Conservation (phyloP, 2,888 invertebrate genomes). For the Coenonympha glycerion region DNA sequence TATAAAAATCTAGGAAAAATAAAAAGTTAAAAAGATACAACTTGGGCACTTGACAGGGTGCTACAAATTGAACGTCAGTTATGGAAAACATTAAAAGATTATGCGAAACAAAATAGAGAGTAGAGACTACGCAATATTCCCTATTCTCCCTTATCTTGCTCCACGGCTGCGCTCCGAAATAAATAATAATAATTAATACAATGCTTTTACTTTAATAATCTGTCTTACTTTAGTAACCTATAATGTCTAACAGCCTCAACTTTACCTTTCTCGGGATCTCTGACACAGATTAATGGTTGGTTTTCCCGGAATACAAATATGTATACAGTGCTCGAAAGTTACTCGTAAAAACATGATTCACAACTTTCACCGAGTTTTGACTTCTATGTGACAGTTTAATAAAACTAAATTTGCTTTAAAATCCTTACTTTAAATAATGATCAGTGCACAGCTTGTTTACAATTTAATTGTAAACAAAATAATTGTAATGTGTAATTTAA, state of each 20-base stretch:
- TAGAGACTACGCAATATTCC: too few relatives aligned
- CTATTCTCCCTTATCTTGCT: background rate
- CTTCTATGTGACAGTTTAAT: slow-evolving; percentile 22
- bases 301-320: too few relatives aligned
- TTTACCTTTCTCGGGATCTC: slow-evolving; percentile 46
- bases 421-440: background rate
- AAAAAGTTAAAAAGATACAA: too few relatives aligned
- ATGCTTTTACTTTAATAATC: slow-evolving; percentile 31
- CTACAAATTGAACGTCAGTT: background rate
- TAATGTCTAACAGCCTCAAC: slow-evolving; percentile 43
- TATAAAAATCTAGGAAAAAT: too few relatives aligned
- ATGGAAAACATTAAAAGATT: background rate
- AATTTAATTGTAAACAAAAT: background rate
- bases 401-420: background rate
- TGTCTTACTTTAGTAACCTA: slow-evolving; percentile 42
- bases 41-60: background rate
- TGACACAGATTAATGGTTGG: slow-evolving; percentile 58
- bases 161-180: background rate
- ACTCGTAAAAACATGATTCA: too few relatives aligned
- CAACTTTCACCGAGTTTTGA: slow-evolving; percentile 21
- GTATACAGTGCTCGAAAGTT: too few relatives aligned
- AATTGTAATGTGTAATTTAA: too few relatives aligned
- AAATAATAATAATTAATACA: slow-evolving; percentile 4
- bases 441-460: background rate
- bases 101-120: background rate